phyloP scores from a whole-genome alignment of 2,797 vertebrate species.

The Karalla daura region DNA sequence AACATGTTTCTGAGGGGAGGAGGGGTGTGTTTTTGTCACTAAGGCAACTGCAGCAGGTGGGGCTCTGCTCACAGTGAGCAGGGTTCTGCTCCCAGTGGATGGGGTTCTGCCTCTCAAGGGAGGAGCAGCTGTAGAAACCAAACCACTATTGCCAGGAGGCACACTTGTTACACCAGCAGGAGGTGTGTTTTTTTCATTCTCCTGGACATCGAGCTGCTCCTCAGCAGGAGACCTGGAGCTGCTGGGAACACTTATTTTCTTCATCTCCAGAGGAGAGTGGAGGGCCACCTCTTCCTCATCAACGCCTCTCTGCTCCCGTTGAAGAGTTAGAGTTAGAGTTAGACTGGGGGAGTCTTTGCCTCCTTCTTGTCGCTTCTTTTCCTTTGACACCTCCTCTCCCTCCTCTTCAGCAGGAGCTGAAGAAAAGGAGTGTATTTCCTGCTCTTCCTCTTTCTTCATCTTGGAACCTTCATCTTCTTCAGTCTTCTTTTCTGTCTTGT shows the following conservation, averaged over 20 bases:
- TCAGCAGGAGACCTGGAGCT: not conserved
- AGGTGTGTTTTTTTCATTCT: not conserved
- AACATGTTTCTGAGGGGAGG: constrained; percentile 3
- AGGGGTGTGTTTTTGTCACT: constrained; percentile 1
- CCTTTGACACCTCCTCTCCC: not conserved
- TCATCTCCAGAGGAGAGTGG: not conserved
- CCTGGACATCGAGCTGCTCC: not conserved
- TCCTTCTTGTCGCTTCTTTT: not conserved
- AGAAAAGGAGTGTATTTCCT: no score
- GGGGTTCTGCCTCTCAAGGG: no score
- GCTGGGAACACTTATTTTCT: not conserved
- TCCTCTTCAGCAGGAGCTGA: not conserved
- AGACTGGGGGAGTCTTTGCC: not conserved
- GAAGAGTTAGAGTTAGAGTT: no score
- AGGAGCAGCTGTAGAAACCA: not conserved
- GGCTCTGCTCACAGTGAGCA: constrained; percentile 1
- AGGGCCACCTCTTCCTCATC: not conserved
- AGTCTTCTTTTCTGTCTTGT: not conserved
- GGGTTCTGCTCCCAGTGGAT: no score
- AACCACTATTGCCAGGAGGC: no score
- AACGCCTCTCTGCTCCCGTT: not conserved
- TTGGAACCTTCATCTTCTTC: not conserved
- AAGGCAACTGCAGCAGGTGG: not conserved
- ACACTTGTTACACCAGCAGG: no score
- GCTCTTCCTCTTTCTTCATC: not conserved